Evolutionary conservation across 2,797 vertebrate genomes (phyloP).

Genomic region (Enteromius argenteus): DNA sequence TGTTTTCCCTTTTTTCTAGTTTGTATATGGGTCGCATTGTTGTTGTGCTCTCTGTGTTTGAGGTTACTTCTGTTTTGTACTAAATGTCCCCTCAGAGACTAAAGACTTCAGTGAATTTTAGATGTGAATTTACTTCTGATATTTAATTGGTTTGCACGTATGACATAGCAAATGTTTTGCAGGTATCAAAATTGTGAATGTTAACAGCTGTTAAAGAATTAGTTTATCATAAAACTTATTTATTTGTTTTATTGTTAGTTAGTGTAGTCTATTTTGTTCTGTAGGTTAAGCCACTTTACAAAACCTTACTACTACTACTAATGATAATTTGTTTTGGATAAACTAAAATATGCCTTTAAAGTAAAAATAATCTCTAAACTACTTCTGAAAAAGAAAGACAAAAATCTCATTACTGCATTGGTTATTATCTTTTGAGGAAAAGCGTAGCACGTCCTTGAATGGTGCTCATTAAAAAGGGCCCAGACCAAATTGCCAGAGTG

Average conservation of each 20-base stretch:
- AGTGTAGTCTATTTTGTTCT: background rate
- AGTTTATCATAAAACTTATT: background rate
- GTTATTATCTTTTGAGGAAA: background rate
- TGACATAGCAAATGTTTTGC: background rate
- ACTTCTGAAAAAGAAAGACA: background rate
- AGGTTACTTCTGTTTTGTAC: background rate
- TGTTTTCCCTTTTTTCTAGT: slow-evolving; percentile 26
- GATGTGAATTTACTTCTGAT: background rate
- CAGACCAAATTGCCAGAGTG: background rate
- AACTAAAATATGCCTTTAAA: background rate
- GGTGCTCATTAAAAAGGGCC: slow-evolving; percentile 3
- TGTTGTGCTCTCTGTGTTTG: slow-evolving; percentile 30
- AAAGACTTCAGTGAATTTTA: background rate
- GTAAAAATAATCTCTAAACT: background rate
- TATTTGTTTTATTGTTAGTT: background rate
- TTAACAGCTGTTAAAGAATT: background rate
- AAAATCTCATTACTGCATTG: background rate
- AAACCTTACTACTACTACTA: background rate
- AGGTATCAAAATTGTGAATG: background rate
- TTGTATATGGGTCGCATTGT: slow-evolving; percentile 50
- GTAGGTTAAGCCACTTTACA: background rate
- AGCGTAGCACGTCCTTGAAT: background rate
- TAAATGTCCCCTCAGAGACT: slow-evolving; percentile 9
- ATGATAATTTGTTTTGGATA: background rate
- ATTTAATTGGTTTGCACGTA: background rate